These are phyloP conservation scores for Saxicola maurus DNA, from an alignment of 2,797 vertebrate species.

Conservation along the genomic window DNA sequence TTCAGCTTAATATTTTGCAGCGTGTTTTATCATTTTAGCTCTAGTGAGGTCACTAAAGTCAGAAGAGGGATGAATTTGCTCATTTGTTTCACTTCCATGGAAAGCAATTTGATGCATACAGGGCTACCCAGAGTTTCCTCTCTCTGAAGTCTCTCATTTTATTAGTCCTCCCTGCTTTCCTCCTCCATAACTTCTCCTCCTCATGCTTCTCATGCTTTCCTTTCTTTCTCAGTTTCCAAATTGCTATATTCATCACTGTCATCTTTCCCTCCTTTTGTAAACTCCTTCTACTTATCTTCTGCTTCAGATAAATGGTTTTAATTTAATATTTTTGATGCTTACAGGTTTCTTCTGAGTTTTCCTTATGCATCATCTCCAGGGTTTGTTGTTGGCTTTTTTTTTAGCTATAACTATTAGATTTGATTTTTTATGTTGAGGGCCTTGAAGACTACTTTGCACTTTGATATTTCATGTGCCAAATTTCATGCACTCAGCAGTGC, in stretches of 20 bases:
- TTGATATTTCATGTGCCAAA: background rate
- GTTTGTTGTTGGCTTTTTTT: background rate
- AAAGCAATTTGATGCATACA: slow-evolving; percentile 27
- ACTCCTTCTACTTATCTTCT: slow-evolving; percentile 59
- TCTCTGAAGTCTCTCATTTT: background rate
- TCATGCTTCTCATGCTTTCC: slow-evolving; percentile 25
- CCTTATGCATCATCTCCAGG: background rate
- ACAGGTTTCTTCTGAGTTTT: slow-evolving; percentile 36
- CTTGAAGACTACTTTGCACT: background rate
- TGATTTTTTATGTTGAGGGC: slow-evolving; percentile 5
- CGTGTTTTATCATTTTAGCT: background rate
- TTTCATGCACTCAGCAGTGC: background rate
- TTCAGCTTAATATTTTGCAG: slow-evolving; percentile 1
- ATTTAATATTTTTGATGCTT: slow-evolving; percentile 70
- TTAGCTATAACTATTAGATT: background rate
- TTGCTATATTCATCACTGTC: slow-evolving; percentile 70
- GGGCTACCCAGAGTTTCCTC: slow-evolving; percentile 16
- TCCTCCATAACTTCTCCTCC: slow-evolving; percentile 20
- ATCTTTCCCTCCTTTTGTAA: slow-evolving; percentile 33
- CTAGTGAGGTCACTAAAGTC: background rate
- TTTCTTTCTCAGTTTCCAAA: slow-evolving; percentile 56
- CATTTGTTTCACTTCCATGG: slow-evolving; percentile 33
- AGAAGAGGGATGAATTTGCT: background rate
- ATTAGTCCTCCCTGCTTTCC: background rate
- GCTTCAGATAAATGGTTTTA: slow-evolving; percentile 67